Conservation (phyloP, 2,113 vertebrate species). For the Urocynchramus pylzowi region DNA sequence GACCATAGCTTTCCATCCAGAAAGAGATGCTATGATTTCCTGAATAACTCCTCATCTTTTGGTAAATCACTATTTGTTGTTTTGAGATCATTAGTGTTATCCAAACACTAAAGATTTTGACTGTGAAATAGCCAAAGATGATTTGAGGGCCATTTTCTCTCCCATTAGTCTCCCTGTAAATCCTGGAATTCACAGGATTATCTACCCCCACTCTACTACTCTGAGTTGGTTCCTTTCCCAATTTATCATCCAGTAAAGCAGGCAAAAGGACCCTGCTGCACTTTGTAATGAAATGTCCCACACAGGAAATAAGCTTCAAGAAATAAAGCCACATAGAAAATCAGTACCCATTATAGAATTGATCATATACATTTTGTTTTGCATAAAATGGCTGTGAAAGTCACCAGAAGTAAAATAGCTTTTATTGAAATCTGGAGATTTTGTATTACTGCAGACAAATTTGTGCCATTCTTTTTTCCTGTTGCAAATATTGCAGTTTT, state of each 20-base stretch:
- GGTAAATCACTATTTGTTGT: neutral
- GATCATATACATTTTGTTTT: neutral
- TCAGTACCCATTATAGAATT: neutral
- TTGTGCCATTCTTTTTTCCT: neutral
- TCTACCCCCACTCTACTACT: neutral
- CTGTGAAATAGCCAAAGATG: neutral
- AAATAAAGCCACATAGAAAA: neutral
- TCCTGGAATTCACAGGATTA: neutral
- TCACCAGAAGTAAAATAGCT: neutral
- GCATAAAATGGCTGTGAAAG: neutral
- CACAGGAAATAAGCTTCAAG: neutral
- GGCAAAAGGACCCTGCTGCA: neutral
- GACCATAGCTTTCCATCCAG: neutral
- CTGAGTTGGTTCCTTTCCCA: neutral
- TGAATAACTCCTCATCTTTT: neutral
- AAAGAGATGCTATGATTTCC: rapidly evolving
- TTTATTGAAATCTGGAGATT: neutral
- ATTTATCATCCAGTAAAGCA: neutral
- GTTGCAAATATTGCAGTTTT: neutral
- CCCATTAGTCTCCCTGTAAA: neutral
- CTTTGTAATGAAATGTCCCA: neutral
- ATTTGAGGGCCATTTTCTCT: neutral
- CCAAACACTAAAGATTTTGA: neutral
- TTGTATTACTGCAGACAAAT: neutral
- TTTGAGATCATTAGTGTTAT: neutral